Conservation (phyloP, 2,113 vertebrate genomes). For the Excalfactoria chinensis region DNA sequence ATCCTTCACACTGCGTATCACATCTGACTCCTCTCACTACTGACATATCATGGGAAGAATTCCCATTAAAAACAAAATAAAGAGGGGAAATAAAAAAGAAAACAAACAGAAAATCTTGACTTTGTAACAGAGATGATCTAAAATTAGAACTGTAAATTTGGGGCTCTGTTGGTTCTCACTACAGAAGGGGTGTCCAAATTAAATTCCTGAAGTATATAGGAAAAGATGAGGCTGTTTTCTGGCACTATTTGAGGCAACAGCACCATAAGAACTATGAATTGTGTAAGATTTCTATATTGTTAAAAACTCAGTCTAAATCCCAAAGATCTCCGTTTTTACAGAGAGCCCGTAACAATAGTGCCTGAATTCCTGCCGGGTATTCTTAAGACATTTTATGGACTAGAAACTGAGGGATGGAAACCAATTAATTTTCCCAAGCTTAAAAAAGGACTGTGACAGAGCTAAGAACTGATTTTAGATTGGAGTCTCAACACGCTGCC, state of each 20-base stretch:
- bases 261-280: not conserved
- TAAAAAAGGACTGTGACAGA: not conserved
- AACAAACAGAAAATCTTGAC: not conserved
- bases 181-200: not conserved
- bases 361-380: not conserved
- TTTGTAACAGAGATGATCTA: not conserved
- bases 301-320: not conserved
- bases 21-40: not conserved
- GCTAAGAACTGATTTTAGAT: not conserved
- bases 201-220: not conserved
- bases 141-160: not conserved
- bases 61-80: not conserved
- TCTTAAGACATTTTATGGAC: not conserved
- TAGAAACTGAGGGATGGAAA: slow-evolving; percentile 1
- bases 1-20: not conserved
- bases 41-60: not conserved
- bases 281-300: not conserved
- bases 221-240: not conserved
- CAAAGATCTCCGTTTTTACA: not conserved
- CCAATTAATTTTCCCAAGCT: not conserved
- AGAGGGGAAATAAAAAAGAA: not conserved
- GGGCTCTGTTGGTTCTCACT: not conserved
- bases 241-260: not conserved
- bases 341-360: not conserved
- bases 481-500: not conserved